These are phyloP conservation scores for Amyelois transitella DNA, from an alignment of 1,140 invertebrate species.

Conservation along the genomic window DNA sequence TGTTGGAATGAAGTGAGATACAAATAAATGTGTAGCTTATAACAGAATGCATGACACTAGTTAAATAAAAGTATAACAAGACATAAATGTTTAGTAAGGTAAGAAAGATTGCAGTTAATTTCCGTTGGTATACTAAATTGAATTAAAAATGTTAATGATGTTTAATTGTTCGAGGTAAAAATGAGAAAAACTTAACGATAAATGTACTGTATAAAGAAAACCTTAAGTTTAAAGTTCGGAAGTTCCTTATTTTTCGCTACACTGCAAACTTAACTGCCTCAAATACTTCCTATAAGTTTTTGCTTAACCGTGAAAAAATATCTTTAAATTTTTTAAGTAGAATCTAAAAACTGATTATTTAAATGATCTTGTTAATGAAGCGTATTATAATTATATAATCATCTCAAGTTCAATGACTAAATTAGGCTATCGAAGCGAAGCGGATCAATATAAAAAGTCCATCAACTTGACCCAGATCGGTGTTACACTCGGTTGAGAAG, in stretches of 20 bases:
- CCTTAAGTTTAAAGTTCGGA: too few relatives aligned
- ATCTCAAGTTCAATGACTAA: conserved; percentile 63
- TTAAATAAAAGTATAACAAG: too few relatives aligned
- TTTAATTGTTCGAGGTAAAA: too few relatives aligned
- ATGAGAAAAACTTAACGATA: too few relatives aligned
- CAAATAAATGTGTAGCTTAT: too few relatives aligned
- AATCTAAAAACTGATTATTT: not conserved
- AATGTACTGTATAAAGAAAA: too few relatives aligned
- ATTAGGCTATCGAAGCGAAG: conserved; percentile 43
- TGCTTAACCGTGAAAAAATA: not conserved
- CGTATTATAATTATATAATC: conserved; percentile 33
- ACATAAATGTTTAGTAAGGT: too few relatives aligned
- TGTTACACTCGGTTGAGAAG: conserved; percentile 48
- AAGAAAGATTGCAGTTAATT: too few relatives aligned
- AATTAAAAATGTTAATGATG: too few relatives aligned
- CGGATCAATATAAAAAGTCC: conserved; percentile 59
- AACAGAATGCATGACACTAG: too few relatives aligned
- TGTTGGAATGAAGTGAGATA: too few relatives aligned
- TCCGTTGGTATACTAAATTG: too few relatives aligned
- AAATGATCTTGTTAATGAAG: not conserved
- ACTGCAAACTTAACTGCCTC: not conserved
- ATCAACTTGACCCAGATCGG: conserved; percentile 60
- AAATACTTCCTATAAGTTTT: not conserved
- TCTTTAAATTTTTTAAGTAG: not conserved
- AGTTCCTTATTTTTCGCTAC: not conserved